Conservation (phyloP, 2,888 invertebrate species). For the Spodoptera picta region DNA sequence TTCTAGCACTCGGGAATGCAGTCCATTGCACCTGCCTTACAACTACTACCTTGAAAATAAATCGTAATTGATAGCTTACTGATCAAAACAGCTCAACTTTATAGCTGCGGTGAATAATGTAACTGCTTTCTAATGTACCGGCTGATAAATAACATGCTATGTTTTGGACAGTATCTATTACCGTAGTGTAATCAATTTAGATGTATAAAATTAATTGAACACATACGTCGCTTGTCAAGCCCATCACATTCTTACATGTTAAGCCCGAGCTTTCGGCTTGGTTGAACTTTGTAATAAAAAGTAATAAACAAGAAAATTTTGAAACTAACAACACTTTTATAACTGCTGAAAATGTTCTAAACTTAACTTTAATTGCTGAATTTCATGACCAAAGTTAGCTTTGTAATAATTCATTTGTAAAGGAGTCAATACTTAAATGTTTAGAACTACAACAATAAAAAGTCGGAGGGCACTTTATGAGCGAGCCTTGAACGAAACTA, state of each 20-base stretch:
- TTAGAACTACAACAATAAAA: slow-evolving; percentile 43
- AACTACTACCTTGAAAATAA: slow-evolving; percentile 63
- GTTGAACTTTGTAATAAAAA: slow-evolving; percentile 7
- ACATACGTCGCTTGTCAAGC: neutral
- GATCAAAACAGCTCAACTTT: slow-evolving; percentile 56
- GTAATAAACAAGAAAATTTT: slow-evolving; percentile 11
- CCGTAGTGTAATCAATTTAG: slow-evolving; percentile 14
- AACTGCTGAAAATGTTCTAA: slow-evolving; percentile 2
- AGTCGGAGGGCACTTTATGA: slow-evolving; percentile 52
- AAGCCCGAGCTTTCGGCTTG: slow-evolving; percentile 1
- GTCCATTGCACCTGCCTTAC: slow-evolving; percentile 80
- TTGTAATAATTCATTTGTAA: slow-evolving; percentile 35
- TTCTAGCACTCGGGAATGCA: slow-evolving; percentile 84
- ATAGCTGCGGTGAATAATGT: slow-evolving; percentile 44
- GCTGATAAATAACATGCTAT: slow-evolving; percentile 23
- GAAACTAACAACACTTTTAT: slow-evolving; percentile 15
- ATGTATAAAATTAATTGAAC: slow-evolving; percentile 12
- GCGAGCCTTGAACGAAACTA: slow-evolving; percentile 58
- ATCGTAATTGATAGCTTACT: slow-evolving; percentile 67
- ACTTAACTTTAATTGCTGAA: slow-evolving; percentile 12
- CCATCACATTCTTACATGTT: neutral
- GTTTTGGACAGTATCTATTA: slow-evolving; percentile 13
- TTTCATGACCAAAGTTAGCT: slow-evolving; percentile 30
- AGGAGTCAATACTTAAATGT: slow-evolving; percentile 39
- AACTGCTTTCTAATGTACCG: slow-evolving; percentile 44